Conservation (phyloP, 2,797 vertebrate genomes). For the Microctenopoma stevenorrisi region DNA sequence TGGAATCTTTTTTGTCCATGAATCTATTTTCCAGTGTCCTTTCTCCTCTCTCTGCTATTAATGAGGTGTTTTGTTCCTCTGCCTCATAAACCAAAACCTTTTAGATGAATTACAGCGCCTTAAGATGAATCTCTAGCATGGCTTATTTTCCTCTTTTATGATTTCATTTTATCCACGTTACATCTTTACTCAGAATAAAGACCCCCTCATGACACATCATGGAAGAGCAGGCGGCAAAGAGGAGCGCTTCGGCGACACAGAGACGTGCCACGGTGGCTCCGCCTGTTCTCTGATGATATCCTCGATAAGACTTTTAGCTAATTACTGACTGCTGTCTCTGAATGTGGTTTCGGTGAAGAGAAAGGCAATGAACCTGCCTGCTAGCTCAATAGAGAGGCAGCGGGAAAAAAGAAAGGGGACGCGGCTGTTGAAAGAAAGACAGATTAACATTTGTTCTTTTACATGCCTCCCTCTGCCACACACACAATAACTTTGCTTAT, state of each 20-base stretch:
- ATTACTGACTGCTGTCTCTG: constrained; percentile 75
- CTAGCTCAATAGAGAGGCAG: constrained; percentile 71
- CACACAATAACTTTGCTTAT: constrained; percentile 90
- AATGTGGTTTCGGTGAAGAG: constrained; percentile 62
- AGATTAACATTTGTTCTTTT: constrained; percentile 89
- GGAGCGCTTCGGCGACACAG: constrained; percentile 56
- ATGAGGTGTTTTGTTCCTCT: constrained; percentile 68
- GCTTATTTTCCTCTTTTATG: constrained; percentile 67
- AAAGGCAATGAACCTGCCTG: constrained; percentile 75
- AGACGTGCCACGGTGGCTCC: constrained; percentile 68
- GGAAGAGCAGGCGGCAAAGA: constrained; percentile 36
- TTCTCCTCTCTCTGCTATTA: constrained; percentile 61
- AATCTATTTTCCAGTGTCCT: constrained; percentile 63
- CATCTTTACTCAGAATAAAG: constrained; percentile 78
- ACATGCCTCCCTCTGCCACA: constrained; percentile 84
- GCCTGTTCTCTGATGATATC: constrained; percentile 68
- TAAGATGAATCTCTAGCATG: constrained; percentile 72
- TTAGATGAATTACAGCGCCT: constrained; percentile 79
- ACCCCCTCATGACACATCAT: constrained; percentile 59
- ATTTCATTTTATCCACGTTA: constrained; percentile 78
- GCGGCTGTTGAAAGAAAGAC: constrained; percentile 82
- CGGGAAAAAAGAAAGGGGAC: constrained; percentile 69
- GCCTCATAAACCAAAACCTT: constrained; percentile 78
- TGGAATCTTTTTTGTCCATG: constrained; percentile 69
- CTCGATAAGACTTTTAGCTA: constrained; percentile 78